Base-by-base conservation (phyloP, 1,140 invertebrate species). In the Drosophila hydei region DNA sequence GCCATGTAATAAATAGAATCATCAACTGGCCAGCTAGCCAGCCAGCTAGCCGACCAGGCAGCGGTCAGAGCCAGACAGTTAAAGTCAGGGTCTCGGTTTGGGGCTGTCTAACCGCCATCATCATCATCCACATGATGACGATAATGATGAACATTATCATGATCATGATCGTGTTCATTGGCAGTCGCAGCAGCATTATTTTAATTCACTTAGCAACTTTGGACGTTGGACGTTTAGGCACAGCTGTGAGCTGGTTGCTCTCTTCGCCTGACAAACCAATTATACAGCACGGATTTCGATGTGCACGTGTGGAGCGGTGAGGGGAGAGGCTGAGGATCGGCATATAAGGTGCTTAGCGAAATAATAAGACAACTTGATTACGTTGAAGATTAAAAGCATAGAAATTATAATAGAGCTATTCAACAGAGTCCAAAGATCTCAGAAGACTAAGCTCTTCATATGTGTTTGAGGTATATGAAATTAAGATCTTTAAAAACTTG, bases 1-100 rank as follows among this genome's bases (percentile, higher is more conserved):
- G 42, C 64, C 83, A 71, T 78, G 83, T 87, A 87, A 87, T 87
- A 87, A 87, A 87, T 87, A 88, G 81, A 87, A 87, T 88, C 81
- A 87, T 87, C 81, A 85, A 77, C 50, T 48, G 25, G 51, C 45
- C 55, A 65, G 40, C 40, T 50, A 71, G 54, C 56, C 18, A 9
- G 43, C 27, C 3, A 40, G 59, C n/a, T 11, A 56, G 62, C 21
- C 27, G 9, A 27, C 19, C n/a, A 50, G 16, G 5, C 11, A 42
- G 60, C 45, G 43, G 19, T 43, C 58, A 33, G 33, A 45, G 33
- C 18, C 48, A 61, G 65, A 43, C 61, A 67, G 63, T 51, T 58
- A 54, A 51, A 67, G 62, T 72, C 69, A 59, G 47, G 69, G 69
- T 72, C 69, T 65, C 5, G 47, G 67, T 42, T 27, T 55, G 60